These are phyloP conservation scores for Boulengeromyrus knoepffleri DNA, from an alignment of 2,113 vertebrate genomes.

Conservation along the genomic window DNA sequence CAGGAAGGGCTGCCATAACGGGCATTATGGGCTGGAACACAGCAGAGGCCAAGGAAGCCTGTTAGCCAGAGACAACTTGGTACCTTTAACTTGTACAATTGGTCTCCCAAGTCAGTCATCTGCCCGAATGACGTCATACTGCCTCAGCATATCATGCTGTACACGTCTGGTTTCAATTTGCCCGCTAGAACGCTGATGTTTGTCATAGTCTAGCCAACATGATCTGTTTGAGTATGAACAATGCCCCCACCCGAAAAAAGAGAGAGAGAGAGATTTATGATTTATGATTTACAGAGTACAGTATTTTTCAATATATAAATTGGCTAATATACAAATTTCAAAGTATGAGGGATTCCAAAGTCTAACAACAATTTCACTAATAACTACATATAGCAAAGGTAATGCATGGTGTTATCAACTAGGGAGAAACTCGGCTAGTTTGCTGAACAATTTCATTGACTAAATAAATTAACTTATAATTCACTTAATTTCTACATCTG, in stretches of 20 bases:
- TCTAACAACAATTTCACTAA: constrained; percentile 64
- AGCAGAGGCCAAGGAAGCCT: constrained; percentile 17
- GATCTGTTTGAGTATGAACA: constrained; percentile 24
- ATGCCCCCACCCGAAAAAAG: constrained; percentile 28
- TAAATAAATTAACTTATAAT: constrained; percentile 8
- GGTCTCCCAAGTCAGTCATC: background rate
- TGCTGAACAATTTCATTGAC: background rate
- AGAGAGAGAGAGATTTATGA: constrained; percentile 9
- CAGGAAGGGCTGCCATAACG: constrained; percentile 38
- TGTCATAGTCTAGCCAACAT: background rate
- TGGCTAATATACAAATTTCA: constrained; percentile 63
- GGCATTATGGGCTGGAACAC: background rate
- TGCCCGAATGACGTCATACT: background rate
- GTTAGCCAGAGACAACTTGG: constrained; percentile 15
- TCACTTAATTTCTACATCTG: background rate
- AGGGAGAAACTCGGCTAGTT: constrained; percentile 28
- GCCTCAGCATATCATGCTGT: background rate
- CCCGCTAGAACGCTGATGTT: background rate
- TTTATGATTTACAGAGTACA: constrained; percentile 41
- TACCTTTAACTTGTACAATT: background rate
- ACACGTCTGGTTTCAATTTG: background rate
- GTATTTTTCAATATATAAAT: constrained; percentile 48
- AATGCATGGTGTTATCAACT: constrained; percentile 68
- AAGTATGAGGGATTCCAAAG: constrained; percentile 58
- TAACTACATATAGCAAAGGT: constrained; percentile 68